Conservation (phyloP, 2,888 invertebrate species). For the Hylaea fasciaria region DNA sequence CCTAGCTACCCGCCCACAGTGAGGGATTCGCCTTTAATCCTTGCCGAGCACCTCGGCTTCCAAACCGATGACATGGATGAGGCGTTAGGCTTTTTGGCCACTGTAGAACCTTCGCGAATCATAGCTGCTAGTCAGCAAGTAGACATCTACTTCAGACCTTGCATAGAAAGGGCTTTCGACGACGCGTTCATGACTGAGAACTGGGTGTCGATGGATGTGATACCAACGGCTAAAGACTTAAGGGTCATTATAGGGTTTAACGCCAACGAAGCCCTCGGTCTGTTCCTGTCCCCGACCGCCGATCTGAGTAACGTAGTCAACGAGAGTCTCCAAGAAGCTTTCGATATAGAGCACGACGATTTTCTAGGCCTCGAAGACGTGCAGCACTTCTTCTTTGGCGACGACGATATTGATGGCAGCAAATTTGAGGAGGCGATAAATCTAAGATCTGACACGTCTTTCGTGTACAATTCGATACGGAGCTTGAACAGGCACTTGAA, state of each 20-base stretch:
- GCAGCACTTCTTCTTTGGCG: conserved; percentile 49
- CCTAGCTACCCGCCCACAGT: conserved; percentile 37
- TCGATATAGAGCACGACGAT: conserved; percentile 40
- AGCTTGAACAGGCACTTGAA: conserved; percentile 44
- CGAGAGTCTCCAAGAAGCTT: conserved; percentile 29
- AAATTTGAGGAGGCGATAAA: conserved; percentile 40
- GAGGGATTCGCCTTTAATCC: conserved; percentile 43
- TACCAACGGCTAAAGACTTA: conserved; percentile 43
- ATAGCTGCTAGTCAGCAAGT: conserved; percentile 43
- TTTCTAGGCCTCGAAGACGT: conserved; percentile 37
- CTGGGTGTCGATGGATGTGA: conserved; percentile 42
- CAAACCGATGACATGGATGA: conserved; percentile 43
- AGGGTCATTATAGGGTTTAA: conserved; percentile 51
- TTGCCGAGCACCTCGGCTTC: conserved; percentile 49
- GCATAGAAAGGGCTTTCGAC: conserved; percentile 51
- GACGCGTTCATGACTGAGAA: conserved; percentile 47
- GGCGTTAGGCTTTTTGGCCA: conserved; percentile 50
- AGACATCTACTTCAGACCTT: conserved; percentile 43
- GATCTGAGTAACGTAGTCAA: conserved; percentile 39
- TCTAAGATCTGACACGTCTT: conserved; percentile 51
- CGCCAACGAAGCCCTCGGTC: conserved; percentile 41
- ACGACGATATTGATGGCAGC: conserved; percentile 38
- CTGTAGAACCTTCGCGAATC: conserved; percentile 42
- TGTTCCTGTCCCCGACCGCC: conserved; percentile 6
- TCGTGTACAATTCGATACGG: conserved; percentile 48